Percentiles rank a stretch among this genome's conserved stretches.
Conservation (phyloP, 2,888 invertebrate species). For the Zelleria hepariella region DNA sequence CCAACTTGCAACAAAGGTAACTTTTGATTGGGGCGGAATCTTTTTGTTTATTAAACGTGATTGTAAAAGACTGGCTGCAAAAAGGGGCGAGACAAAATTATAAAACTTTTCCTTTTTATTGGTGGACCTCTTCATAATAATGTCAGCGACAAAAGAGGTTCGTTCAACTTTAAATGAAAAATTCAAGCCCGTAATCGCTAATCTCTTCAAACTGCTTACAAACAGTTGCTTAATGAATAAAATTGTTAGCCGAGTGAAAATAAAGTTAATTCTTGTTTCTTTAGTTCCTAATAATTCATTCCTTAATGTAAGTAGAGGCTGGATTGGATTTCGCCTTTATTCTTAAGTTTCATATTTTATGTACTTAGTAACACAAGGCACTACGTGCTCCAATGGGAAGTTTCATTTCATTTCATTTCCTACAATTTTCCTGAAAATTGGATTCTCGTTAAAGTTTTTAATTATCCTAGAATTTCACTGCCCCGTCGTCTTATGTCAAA, state of each 20-base stretch:
- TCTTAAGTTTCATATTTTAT: too few species aligned
- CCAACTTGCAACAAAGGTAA: slow-evolving; percentile 11
- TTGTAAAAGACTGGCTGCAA: neutral
- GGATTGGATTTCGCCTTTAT: too few species aligned
- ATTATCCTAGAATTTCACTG: too few species aligned
- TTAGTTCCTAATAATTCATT: too few species aligned
- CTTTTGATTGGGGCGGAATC: slow-evolving; percentile 6
- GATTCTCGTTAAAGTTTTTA: too few species aligned
- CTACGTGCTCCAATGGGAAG: too few species aligned
- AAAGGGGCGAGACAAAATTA: neutral
- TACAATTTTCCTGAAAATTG: too few species aligned
- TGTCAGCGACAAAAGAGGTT: neutral
- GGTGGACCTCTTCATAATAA: neutral
- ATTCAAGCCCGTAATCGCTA: slow-evolving; percentile 16
- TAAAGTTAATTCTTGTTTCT: neutral
- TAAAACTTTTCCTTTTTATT: neutral
- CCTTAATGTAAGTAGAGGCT: too few species aligned
- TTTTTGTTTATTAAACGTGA: slow-evolving; percentile 7
- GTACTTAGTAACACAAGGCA: too few species aligned
- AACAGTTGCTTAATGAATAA: slow-evolving; percentile 12
- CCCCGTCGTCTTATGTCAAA: too few species aligned
- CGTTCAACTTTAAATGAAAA: slow-evolving; percentile 21
- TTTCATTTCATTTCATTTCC: too few species aligned
- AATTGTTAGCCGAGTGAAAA: neutral
- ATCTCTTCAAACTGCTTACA: slow-evolving; percentile 12